Evolutionary conservation across 2,113 vertebrate species (phyloP).

Genomic region (Heloderma charlesbogerti): DNA sequence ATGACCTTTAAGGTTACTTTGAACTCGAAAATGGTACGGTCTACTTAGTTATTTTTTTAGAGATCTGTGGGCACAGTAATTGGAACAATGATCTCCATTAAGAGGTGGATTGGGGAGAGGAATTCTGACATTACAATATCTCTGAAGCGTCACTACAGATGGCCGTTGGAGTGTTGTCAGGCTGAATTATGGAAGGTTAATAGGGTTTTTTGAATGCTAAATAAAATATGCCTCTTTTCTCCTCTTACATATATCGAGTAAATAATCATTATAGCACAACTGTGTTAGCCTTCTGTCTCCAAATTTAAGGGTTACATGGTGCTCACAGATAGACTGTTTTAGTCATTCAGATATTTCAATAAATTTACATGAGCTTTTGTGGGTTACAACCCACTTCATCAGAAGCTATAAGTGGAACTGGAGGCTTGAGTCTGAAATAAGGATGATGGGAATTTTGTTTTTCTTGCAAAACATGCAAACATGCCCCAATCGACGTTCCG

Average conservation of each 20-base stretch:
- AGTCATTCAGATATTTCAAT: too few species aligned
- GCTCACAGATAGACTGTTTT: too few species aligned
- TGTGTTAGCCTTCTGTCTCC: neutral
- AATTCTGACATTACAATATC: neutral
- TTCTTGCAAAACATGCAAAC: too few species aligned
- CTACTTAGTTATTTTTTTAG: neutral
- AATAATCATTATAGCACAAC: neutral
- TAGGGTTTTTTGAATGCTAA: neutral
- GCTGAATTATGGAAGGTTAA: constrained; percentile 2
- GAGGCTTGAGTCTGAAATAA: too few species aligned
- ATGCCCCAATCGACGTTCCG: too few species aligned
- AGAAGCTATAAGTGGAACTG: too few species aligned
- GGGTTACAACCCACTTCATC: too few species aligned
- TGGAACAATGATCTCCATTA: neutral
- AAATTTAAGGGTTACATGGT: too few species aligned
- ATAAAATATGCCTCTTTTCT: neutral
- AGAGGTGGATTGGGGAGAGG: neutral
- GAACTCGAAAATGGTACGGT: too few species aligned
- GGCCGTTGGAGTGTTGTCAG: neutral
- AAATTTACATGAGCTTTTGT: too few species aligned
- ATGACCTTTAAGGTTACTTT: too few species aligned
- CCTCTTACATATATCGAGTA: neutral
- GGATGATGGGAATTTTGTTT: too few species aligned
- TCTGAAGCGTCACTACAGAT: neutral
- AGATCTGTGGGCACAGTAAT: neutral